phyloP scores from a whole-genome alignment of 2,797 vertebrate genomes.

The Urosaurus nigricauda region DNA sequence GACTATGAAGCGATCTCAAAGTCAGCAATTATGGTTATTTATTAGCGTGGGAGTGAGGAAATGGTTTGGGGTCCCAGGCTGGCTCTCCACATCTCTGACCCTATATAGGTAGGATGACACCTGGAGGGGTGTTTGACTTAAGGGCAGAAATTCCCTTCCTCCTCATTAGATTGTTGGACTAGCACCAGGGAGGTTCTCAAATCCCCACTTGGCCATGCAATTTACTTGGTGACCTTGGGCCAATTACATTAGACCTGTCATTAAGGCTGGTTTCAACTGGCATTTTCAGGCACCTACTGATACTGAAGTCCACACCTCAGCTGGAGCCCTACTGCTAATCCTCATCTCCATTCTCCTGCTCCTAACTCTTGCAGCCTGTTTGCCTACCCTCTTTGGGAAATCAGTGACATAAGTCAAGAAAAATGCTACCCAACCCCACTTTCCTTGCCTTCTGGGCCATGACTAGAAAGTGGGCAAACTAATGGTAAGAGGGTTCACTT shows the following conservation, averaged over 20 bases:
- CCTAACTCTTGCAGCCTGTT: background rate
- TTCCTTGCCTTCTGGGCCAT: no score
- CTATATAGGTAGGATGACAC: background rate
- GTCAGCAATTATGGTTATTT: background rate
- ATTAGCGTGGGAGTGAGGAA: no score
- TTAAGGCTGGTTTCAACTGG: background rate
- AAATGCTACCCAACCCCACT: background rate
- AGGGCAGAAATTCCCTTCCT: background rate
- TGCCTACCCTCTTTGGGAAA: background rate
- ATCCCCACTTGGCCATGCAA: background rate
- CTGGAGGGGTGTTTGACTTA: background rate
- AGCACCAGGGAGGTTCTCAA: background rate
- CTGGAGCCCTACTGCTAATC: no score
- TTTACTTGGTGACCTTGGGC: background rate
- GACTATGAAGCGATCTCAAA: background rate
- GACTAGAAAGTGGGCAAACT: no score
- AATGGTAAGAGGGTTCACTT: no score
- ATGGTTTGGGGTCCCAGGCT: no score
- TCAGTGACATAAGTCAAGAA: background rate
- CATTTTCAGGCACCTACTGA: background rate
- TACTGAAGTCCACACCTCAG: background rate
- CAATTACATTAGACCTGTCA: background rate
- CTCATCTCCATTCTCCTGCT: background rate
- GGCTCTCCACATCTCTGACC: no score
- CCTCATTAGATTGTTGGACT: background rate